Percentiles rank a stretch among this genome's conserved stretches.
Conservation (phyloP, 2,797 vertebrate genomes). For the Pitangus sulphuratus region DNA sequence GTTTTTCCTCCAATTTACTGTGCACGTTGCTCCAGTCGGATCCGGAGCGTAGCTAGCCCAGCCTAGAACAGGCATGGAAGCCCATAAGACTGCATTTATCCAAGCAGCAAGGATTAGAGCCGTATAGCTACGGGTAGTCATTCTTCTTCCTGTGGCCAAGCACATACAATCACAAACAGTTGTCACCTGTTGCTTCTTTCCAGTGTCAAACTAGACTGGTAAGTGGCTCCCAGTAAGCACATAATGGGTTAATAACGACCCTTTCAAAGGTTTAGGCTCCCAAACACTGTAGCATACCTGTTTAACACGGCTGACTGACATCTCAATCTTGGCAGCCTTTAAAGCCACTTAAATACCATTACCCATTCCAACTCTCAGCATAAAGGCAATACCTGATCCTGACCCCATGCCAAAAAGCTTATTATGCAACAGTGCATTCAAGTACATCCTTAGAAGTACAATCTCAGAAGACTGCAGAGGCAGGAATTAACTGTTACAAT, state of each 20-base stretch:
- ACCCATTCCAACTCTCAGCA: neutral
- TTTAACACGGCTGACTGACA: neutral
- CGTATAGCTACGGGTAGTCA: constrained; percentile 84
- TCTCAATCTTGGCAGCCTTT: neutral
- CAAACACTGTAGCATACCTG: rapidly evolving
- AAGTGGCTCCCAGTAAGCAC: neutral
- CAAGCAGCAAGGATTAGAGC: constrained; percentile 90
- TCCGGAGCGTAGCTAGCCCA: constrained; percentile 95
- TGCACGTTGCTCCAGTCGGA: constrained; percentile 95
- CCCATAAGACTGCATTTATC: constrained; percentile 95
- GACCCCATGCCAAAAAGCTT: neutral
- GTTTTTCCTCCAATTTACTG: constrained; percentile 94
- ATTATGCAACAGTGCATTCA: neutral
- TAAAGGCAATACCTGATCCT: neutral
- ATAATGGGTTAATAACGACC: neutral
- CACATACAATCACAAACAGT: neutral
- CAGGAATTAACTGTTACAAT: neutral
- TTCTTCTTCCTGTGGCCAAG: constrained; percentile 85
- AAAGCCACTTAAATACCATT: neutral
- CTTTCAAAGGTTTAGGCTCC: neutral
- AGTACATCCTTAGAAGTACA: neutral
- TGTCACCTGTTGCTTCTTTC: neutral
- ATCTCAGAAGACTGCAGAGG: neutral
- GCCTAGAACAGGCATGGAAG: constrained; percentile 88
- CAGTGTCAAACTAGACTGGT: neutral